Evolutionary conservation across 2,113 vertebrate species (phyloP).

Genomic region (Tautogolabrus adspersus): DNA sequence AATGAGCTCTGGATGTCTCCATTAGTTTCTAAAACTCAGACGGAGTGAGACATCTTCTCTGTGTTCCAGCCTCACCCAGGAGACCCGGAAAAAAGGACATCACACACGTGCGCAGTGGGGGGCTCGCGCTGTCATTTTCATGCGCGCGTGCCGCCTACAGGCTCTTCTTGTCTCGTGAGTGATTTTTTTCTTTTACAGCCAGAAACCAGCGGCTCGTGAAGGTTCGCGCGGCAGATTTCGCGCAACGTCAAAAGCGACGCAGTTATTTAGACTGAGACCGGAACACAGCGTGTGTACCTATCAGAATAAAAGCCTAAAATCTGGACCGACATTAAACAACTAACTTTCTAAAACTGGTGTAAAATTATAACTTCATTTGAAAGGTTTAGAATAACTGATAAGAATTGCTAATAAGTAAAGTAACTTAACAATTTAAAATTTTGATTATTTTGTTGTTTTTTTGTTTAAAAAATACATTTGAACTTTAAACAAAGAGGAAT

Average conservation of each 20-base stretch:
- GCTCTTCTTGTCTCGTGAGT: constrained; percentile 26
- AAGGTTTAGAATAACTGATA: too few species aligned
- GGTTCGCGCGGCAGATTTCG: constrained; percentile 17
- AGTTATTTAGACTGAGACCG: background rate
- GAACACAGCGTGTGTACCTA: background rate
- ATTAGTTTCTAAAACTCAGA: background rate
- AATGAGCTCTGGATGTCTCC: background rate
- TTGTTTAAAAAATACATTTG: too few species aligned
- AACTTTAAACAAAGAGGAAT: too few species aligned
- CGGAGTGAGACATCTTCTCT: background rate
- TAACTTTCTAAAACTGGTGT: too few species aligned
- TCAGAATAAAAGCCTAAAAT: constrained; percentile 22
- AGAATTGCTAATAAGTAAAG: too few species aligned
- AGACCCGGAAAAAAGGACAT: background rate
- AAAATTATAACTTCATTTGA: too few species aligned
- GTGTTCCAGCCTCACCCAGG: constrained; percentile 1
- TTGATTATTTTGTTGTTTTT: too few species aligned
- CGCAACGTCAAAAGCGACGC: background rate
- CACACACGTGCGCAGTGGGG: constrained; percentile 24
- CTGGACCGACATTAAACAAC: background rate
- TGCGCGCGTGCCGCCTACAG: constrained; percentile 7
- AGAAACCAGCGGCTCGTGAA: constrained; percentile 12
- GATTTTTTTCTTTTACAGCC: background rate
- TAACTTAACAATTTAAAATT: too few species aligned
- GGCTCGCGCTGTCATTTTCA: constrained; percentile 2